Base-by-base conservation (phyloP, 2,888 invertebrate species). In the Neocrepidodera transversa region DNA sequence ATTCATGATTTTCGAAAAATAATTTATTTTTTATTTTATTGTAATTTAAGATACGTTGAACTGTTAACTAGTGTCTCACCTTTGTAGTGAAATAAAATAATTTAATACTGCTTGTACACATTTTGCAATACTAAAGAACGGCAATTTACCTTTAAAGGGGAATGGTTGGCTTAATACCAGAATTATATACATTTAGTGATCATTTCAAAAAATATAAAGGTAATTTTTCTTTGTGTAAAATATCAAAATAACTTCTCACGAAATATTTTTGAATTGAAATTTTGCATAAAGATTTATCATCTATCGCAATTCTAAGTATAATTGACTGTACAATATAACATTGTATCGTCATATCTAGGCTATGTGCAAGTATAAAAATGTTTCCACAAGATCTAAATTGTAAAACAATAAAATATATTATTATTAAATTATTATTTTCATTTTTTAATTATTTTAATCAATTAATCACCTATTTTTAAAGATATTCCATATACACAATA, bases 361-460 rank as follows among this genome's bases (percentile, higher is more conserved):
- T 45, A 53, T 20, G 6, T 50, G 35, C 18, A 50, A 30, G 30
- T 52, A 45, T 52, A 16, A 14, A 40, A 40, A 38, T 30, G 40
- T 43, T 45, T 26, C n/a, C 26, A 53, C 32, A 35, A 14, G 23
- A 53, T 53, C 30, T 53, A 23, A 53, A 43, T 45, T 45, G 45
- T 45, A 45, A 10, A 43, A 43, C 28, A 32, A 32, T 32, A 32
- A 32, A 32, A 13, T 32, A 32, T 8, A 28, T 10, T 2, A 28
- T 10, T 2, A 8, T 10, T 28, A 6, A 28, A 28, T 28, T 28
- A 8, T 28, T 3, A 8, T 28, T 28, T 10, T 28, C 10, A 2
- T 23, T 7, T 23, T 23, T 23, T n/a, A n/a, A n/a, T n/a, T n/a
- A n/a, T n/a, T n/a, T n/a, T n/a, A n/a, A n/a, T n/a, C n/a, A n/a